Evolutionary conservation across 1,140 invertebrate genomes (phyloP).

Genomic region (Brachystomella parvula): DNA sequence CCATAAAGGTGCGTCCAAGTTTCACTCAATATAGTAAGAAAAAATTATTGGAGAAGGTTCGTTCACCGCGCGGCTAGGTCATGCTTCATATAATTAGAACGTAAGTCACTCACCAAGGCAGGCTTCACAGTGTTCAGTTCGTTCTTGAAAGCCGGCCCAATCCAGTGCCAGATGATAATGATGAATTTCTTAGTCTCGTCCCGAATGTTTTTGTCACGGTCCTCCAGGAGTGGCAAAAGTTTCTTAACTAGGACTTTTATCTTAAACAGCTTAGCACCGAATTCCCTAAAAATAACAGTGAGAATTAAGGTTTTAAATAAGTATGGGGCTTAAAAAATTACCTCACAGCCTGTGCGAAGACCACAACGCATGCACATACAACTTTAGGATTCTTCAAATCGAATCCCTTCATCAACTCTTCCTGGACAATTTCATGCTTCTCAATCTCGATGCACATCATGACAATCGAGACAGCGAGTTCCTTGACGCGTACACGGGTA

Average conservation of each 20-base stretch:
- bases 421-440: conserved; percentile 80
- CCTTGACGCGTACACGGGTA: conserved; percentile 76
- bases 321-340: conserved; percentile 39
- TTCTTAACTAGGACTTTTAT: conserved; percentile 85
- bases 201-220: conserved; percentile 83
- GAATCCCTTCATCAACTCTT: conserved; percentile 86
- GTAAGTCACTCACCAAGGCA: conserved; percentile 51
- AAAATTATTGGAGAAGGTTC: too few species aligned
- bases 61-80: too few species aligned
- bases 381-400: conserved; percentile 95
- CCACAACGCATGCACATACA: conserved; percentile 70
- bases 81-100: too few species aligned
- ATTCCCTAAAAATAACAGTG: conserved; percentile 53
- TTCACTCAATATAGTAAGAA: too few species aligned
- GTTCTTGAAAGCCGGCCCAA: conserved; percentile 74
- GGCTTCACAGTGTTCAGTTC: conserved; percentile 79
- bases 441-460: conserved; percentile 95
- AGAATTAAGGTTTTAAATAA: conserved; percentile 15
- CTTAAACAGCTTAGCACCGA: conserved; percentile 83
- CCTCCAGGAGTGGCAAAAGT: conserved; percentile 70
- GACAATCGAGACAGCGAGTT: conserved; percentile 76
- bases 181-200: conserved; percentile 83
- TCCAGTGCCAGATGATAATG: conserved; percentile 88
- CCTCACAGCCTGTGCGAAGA: conserved; percentile 64
- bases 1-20: too few species aligned